Base-by-base conservation (phyloP, 2,113 vertebrate species). In the Lethenteron camtschaticum region DNA sequence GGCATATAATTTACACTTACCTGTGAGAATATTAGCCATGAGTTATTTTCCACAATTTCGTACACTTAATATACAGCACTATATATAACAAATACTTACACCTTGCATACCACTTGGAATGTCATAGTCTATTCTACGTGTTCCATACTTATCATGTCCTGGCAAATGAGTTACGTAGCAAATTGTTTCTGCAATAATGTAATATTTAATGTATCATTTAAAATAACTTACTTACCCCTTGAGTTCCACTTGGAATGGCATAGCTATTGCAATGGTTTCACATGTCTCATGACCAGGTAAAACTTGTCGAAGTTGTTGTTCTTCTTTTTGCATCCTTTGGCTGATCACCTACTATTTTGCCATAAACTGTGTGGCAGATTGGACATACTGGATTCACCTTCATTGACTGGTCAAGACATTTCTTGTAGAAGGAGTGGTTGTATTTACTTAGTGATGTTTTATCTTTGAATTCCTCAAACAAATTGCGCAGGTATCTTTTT, bases 61-160 rank as follows among this genome's bases (percentile, higher is more conserved):
- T 24, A 24, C 20, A 24, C 20, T 24, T 24, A 24, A 3, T 24
- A 24, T 24, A 24, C 20, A 24, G 20, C 20, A 24, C 20, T 24
- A 24, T 24, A 24, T 24, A 24, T 24, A 24, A 24, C 20, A 24
- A 24, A 24, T 24, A 24, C 60, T 66, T 66, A 66, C 60, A 14
- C 60, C 60, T 66, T 66, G 60, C 14, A 9, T 66, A 66, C 60
- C 60, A 66, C 60, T 66, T 66, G 60, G 60, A 66, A 66, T 66
- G 6, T 66, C 18, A 18, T 66, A 66, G 18, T 14, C 9, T 14
- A 66, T 66, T 66, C 18, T 18, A 66, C 14, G 14, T 14, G 4
- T 66, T 6, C 60, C 60, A 66, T 18, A 8, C 20, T 24, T 24
- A 3, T 24, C 20, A 24, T 24, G 20, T 20, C 20, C 20, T 20